Percentiles rank a stretch among this genome's conserved stretches.
Conservation (phyloP, 2,888 invertebrate species). For the Lochmaea crataegi region DNA sequence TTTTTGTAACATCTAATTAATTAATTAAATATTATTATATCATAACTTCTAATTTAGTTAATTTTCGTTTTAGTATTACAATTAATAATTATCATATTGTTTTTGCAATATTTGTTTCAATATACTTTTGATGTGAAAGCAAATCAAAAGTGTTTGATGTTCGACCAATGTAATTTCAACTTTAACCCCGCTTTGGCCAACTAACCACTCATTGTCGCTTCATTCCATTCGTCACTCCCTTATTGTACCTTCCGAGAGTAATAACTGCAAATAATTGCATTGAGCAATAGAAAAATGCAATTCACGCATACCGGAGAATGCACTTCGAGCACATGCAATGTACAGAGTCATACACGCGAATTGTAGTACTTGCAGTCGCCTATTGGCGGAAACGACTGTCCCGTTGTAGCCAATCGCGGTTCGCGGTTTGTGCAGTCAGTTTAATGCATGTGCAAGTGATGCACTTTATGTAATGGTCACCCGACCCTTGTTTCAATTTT, state of each 20-base stretch:
- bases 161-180: constrained; percentile 26
- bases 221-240: constrained; percentile 28
- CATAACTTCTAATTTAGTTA: no score
- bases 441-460: constrained; percentile 40
- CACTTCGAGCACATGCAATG: constrained; percentile 36
- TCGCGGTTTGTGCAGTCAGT: constrained; percentile 35
- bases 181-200: constrained; percentile 12
- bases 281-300: constrained; percentile 31
- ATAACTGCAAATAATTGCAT: constrained; percentile 32
- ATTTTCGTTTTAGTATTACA: no score
- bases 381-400: constrained; percentile 37
- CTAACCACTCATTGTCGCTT: constrained; percentile 23
- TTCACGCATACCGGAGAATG: constrained; percentile 34
- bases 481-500: constrained; percentile 33
- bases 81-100: no score
- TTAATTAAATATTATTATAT: no score
- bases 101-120: no score
- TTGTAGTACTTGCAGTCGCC: constrained; percentile 40
- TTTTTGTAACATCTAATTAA: no score
- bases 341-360: constrained; percentile 40
- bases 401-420: constrained; percentile 34
- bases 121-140: no score
- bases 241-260: constrained; percentile 24
- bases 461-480: constrained; percentile 40
- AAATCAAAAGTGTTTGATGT: background rate